These are phyloP conservation scores for Caenorhabditis sp. DNA, from an alignment of 2,888 invertebrate species.

Conservation along the genomic window DNA sequence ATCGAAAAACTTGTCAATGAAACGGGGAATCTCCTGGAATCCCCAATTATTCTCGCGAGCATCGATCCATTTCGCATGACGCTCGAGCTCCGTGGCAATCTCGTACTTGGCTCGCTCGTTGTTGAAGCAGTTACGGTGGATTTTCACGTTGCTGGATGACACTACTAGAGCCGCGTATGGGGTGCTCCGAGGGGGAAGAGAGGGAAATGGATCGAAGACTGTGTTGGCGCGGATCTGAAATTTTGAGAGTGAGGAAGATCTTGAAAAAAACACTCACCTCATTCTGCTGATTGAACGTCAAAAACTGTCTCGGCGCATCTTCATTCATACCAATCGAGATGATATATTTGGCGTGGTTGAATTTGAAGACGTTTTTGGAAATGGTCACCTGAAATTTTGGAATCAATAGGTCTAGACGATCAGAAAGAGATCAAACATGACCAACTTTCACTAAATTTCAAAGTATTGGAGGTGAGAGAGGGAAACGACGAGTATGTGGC, in stretches of 20 bases:
- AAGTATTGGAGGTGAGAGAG: too few relatives aligned
- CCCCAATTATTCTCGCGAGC: slow-evolving; percentile 97
- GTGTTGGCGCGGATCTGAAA: slow-evolving; percentile 89
- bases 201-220: slow-evolving; percentile 91
- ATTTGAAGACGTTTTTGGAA: slow-evolving; percentile 92
- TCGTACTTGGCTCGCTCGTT: slow-evolving; percentile 95
- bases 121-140: slow-evolving; percentile 90
- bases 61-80: slow-evolving; percentile 94
- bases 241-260: not conserved
- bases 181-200: slow-evolving; percentile 91
- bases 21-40: slow-evolving; percentile 74
- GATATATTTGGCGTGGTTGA: slow-evolving; percentile 86
- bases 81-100: slow-evolving; percentile 94
- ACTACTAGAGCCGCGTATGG: slow-evolving; percentile 95
- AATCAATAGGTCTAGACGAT: too few relatives aligned
- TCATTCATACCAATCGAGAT: slow-evolving; percentile 82
- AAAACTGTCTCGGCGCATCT: slow-evolving; percentile 85
- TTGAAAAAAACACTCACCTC: slow-evolving; percentile 70
- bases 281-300: slow-evolving; percentile 82
- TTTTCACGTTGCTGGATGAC: slow-evolving; percentile 91
- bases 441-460: too few relatives aligned
- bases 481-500: too few relatives aligned
- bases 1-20: slow-evolving; percentile 85
- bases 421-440: too few relatives aligned
- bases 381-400: slow-evolving; percentile 86